Conservation (phyloP, 1,140 invertebrate species). For the Bombyx mori region DNA sequence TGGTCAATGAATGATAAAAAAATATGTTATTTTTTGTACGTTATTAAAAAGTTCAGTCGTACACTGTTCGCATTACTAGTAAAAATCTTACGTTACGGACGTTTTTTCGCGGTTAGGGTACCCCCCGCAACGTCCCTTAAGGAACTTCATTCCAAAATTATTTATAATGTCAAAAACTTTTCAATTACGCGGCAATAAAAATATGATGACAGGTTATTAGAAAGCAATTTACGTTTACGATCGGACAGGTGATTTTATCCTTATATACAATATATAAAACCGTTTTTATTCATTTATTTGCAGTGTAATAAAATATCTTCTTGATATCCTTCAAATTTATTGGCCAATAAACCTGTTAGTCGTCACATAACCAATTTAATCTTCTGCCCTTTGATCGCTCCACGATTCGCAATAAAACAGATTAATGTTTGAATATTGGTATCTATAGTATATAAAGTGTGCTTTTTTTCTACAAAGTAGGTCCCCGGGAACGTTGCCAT, state of each 20-base stretch:
- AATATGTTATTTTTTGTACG: too few species aligned
- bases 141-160: too few species aligned
- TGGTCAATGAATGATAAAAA: too few species aligned
- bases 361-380: constrained; percentile 50
- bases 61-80: too few species aligned
- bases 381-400: constrained; percentile 30
- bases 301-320: constrained; percentile 40
- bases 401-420: constrained; percentile 42
- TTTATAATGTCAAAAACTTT: neutral
- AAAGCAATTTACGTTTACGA: constrained; percentile 34
- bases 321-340: constrained; percentile 32
- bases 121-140: too few species aligned
- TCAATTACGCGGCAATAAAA: neutral
- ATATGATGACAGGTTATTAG: constrained; percentile 1
- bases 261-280: too few species aligned
- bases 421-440: constrained; percentile 23
- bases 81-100: too few species aligned
- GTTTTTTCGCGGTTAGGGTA: too few species aligned
- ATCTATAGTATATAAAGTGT: too few species aligned
- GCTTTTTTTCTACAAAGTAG: too few species aligned
- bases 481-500: too few species aligned
- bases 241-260: neutral
- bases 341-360: constrained; percentile 42
- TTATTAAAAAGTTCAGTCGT: too few species aligned
- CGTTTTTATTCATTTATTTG: constrained; percentile 30